Evolutionary conservation across 1,140 invertebrate species (phyloP), one percentile per base, ranked within the genome.

Genomic region (Aphelenchoides besseyi): DNA sequence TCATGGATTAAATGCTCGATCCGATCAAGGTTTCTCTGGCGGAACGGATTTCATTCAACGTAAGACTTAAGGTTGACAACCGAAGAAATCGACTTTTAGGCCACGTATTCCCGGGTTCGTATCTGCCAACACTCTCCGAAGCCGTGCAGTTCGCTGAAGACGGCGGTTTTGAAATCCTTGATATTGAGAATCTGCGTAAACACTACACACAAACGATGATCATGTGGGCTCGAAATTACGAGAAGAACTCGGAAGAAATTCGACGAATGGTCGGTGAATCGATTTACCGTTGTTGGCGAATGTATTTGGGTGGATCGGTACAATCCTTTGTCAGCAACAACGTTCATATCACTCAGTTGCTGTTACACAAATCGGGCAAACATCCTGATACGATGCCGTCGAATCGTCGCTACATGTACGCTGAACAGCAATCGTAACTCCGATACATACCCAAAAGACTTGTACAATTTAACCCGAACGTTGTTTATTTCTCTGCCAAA

Each of bases 11-110:
- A 59, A 59, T 59, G 5, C 55, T 8, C 5, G 55, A 28, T 8
- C 26, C 5, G 55, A 59, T 18, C 5, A 5, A 8, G 55, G 55
- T 33, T 59, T 59, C 55, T 8, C 5, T 33, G 55, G 55, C 16
- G 55, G 55, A 5, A 59, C 55, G 5, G 55, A 59, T 5, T 59
- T 59, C 18, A 18, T 59, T 59, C 55, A 59, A 33, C 55, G 55
- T 48, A 23, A 23, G 12, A 12, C 41, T 12, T 23, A 73, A 37
- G 79, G 71, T 61, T n/a, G 16, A 1, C 2, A 30, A 61, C n/a
- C 16, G 18, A 61, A n/a, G 16, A 16, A 61, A n/a, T 28, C 30
- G 59, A n/a, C 28, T 26, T 1, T 30, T 61, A 30, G 28, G 59
- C 63, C 36, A 66, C 32, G 36, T 66, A 16, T 66, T 66, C 63